Percentiles rank a stretch among this genome's conserved stretches.
Evolutionary conservation across 1,140 invertebrate genomes (phyloP).

Genomic region (Bilobella aurantiaca): DNA sequence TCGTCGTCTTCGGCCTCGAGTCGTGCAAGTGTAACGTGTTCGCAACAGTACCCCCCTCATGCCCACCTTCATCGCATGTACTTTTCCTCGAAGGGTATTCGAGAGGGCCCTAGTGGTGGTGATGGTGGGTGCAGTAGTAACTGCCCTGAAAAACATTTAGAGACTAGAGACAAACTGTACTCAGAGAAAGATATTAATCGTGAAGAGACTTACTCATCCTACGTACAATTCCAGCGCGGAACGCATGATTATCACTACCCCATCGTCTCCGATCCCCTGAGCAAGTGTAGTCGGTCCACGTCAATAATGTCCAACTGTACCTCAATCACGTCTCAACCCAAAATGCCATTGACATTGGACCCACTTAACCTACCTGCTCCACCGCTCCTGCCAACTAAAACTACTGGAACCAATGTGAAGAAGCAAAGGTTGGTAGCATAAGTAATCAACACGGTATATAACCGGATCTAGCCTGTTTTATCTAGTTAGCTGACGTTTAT

Average conservation of each 20-base stretch:
- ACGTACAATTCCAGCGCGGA: slow-evolving; percentile 64
- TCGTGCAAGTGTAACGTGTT: slow-evolving; percentile 41
- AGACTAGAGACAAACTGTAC: slow-evolving; percentile 32
- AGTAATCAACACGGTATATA: too few species aligned
- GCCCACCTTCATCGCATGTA: slow-evolving; percentile 45
- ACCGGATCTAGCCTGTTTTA: too few species aligned
- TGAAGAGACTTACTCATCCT: slow-evolving; percentile 52
- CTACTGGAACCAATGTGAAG: slow-evolving; percentile 27
- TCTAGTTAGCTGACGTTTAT: too few species aligned
- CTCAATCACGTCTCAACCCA: slow-evolving; percentile 25
- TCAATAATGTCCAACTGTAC: slow-evolving; percentile 20
- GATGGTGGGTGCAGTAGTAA: slow-evolving; percentile 18
- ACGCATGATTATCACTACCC: slow-evolving; percentile 43
- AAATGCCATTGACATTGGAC: slow-evolving; percentile 32
- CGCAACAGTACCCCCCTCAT: slow-evolving; percentile 37
- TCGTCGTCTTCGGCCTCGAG: slow-evolving; percentile 56
- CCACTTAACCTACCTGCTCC: slow-evolving; percentile 32
- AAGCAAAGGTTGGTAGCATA: slow-evolving; percentile 26
- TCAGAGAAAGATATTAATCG: slow-evolving; percentile 27
- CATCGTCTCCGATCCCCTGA: slow-evolving; percentile 24
- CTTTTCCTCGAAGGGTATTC: slow-evolving; percentile 39
- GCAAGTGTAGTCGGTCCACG: slow-evolving; percentile 11
- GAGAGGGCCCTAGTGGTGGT: slow-evolving; percentile 10
- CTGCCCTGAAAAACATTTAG: slow-evolving; percentile 34
- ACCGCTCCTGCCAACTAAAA: slow-evolving; percentile 33